Evolutionary conservation across 2,888 invertebrate species (phyloP).

Genomic region (Thymelicus lineola): DNA sequence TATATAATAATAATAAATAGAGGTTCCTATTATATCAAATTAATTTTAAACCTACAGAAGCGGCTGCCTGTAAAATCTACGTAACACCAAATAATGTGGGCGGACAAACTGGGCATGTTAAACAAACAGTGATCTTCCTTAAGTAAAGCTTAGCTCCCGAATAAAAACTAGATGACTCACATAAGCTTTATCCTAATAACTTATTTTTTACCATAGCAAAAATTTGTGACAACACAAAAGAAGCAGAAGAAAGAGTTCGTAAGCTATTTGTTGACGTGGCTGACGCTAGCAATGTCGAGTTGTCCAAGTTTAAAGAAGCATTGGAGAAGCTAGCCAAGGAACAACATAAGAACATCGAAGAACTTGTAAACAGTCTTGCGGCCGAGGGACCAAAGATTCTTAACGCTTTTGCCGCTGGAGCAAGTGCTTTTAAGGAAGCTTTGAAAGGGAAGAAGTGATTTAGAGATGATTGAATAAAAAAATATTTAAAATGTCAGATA

Average conservation of each 20-base stretch:
- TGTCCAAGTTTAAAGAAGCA: slow-evolving; percentile 56
- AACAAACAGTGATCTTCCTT: too few species aligned
- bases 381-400: slow-evolving; percentile 53
- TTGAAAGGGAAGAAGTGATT: slow-evolving; percentile 39
- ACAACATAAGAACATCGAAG: slow-evolving; percentile 52
- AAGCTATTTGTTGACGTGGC: slow-evolving; percentile 50
- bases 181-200: too few species aligned
- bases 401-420: slow-evolving; percentile 53
- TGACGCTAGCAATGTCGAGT: slow-evolving; percentile 46
- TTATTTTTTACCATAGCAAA: slow-evolving; percentile 47
- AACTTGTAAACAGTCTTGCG: slow-evolving; percentile 49
- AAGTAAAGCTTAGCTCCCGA: too few species aligned
- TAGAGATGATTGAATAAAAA: too few species aligned
- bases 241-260: slow-evolving; percentile 54
- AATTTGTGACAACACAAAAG: slow-evolving; percentile 53
- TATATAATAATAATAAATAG: too few species aligned
- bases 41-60: too few species aligned
- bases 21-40: too few species aligned
- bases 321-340: slow-evolving; percentile 52
- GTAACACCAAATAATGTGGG: too few species aligned
- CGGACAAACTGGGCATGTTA: too few species aligned
- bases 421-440: slow-evolving; percentile 55
- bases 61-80: too few species aligned
- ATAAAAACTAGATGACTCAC: too few species aligned
- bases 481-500: too few species aligned